These are phyloP conservation scores for Dreissena polymorpha DNA, from an alignment of 1,140 invertebrate species.

Conservation along the genomic window DNA sequence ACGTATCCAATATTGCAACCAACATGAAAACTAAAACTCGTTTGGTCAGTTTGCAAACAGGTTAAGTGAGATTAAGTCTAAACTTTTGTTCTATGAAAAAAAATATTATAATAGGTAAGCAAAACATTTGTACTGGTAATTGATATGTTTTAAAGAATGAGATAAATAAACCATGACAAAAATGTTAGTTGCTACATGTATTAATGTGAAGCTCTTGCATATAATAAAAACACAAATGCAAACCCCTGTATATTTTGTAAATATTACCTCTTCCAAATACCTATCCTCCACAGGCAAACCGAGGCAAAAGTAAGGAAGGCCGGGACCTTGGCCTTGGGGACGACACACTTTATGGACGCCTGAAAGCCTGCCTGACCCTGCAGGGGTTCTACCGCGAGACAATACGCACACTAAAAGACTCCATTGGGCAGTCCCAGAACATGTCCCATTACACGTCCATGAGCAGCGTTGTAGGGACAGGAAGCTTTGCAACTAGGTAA, in stretches of 20 bases:
- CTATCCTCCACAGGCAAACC: not conserved
- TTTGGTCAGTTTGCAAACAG: no score
- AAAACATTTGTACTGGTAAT: no score
- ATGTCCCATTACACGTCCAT: constrained; percentile 78
- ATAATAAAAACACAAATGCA: not conserved
- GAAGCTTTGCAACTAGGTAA: constrained; percentile 64
- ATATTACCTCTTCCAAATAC: no score
- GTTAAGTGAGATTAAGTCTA: no score
- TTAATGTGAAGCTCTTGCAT: not conserved
- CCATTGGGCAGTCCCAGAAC: constrained; percentile 72
- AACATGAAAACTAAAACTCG: no score
- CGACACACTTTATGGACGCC: constrained; percentile 72
- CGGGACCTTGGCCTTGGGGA: constrained; percentile 66
- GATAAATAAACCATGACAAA: not conserved
- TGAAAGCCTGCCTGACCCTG: constrained; percentile 75
- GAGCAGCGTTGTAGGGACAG: constrained; percentile 73
- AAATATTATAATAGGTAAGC: no score
- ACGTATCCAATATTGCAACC: no score
- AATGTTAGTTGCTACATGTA: not conserved
- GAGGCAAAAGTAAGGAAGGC: constrained; percentile 68
- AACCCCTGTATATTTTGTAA: no score
- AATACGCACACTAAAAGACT: constrained; percentile 74
- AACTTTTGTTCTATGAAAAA: no score
- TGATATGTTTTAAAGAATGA: no score
- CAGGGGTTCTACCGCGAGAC: constrained; percentile 76